phyloP scores from a whole-genome alignment of 2,113 vertebrate genomes.

The Tamias sibiricus region DNA sequence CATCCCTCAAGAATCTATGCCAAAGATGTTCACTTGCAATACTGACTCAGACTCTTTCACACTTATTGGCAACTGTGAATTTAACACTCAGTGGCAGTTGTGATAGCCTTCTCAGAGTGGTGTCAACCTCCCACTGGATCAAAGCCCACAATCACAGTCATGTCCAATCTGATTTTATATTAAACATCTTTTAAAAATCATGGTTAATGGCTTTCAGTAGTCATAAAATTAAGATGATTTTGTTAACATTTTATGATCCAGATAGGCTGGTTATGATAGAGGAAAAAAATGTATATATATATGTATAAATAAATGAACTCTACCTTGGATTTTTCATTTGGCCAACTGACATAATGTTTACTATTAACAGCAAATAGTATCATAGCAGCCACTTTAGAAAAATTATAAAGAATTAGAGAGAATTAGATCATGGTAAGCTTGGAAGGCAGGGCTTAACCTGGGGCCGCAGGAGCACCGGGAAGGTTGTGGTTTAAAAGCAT shows the following conservation, averaged over 20 bases:
- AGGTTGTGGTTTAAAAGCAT: neutral
- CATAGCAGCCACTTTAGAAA: neutral
- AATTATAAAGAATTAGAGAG: neutral
- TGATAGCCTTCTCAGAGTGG: neutral
- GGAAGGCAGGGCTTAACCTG: neutral
- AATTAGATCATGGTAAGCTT: neutral
- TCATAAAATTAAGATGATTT: slow-evolving; percentile 51
- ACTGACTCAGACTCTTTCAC: neutral
- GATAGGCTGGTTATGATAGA: slow-evolving; percentile 9
- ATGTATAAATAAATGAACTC: neutral
- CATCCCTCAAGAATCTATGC: neutral
- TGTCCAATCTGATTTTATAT: slow-evolving; percentile 9
- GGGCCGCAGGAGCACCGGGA: neutral
- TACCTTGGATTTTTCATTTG: neutral
- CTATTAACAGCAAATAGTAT: neutral
- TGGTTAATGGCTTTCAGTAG: slow-evolving; percentile 38
- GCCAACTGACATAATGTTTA: neutral
- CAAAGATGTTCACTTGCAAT: neutral
- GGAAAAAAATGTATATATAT: slow-evolving; percentile 2
- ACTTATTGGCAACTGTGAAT: neutral
- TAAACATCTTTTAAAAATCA: slow-evolving; percentile 61
- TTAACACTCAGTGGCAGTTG: neutral
- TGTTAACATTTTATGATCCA: slow-evolving; percentile 45
- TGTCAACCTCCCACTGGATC: neutral
- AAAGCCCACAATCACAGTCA: neutral